Conservation (phyloP, 1,140 invertebrate species). For the Palaemon carinicauda region DNA sequence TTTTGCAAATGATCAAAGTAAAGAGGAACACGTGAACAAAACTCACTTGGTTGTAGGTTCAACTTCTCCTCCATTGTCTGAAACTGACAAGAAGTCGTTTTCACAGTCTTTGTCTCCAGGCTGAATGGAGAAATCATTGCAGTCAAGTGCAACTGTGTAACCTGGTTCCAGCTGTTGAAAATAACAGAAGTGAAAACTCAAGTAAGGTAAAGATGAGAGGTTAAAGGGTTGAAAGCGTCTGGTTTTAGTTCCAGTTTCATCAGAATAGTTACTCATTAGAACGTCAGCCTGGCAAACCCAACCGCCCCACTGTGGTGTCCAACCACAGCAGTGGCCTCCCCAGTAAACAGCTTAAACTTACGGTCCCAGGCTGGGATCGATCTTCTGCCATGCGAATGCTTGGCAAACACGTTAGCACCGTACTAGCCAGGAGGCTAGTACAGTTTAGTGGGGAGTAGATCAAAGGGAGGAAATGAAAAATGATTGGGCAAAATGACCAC, state of each 20-base stretch:
- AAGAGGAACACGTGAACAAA: neutral
- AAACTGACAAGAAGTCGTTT: constrained; percentile 37
- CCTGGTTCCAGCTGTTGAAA: constrained; percentile 9
- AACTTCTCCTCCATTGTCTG: neutral
- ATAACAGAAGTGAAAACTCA: neutral
- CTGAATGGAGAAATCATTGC: constrained; percentile 41
- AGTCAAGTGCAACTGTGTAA: constrained; percentile 29
- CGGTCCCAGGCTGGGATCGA: too few relatives aligned
- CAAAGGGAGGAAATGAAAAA: too few relatives aligned
- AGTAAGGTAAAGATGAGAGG: neutral
- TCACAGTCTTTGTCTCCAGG: constrained; percentile 38
- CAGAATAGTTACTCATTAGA: too few relatives aligned
- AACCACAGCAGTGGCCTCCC: too few relatives aligned
- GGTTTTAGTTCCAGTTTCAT: too few relatives aligned
- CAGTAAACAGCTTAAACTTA: too few relatives aligned
- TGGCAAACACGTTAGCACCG: too few relatives aligned
- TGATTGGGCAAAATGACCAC: neutral
- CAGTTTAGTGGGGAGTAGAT: too few relatives aligned
- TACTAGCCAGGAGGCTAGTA: too few relatives aligned
- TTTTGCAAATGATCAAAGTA: neutral
- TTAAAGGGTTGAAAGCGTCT: neutral
- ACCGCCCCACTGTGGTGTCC: too few relatives aligned
- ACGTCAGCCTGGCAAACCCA: too few relatives aligned
- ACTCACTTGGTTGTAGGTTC: neutral
- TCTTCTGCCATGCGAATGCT: too few relatives aligned